Conservation (phyloP, 2,888 invertebrate genomes). For the Pinctada fucata region DNA sequence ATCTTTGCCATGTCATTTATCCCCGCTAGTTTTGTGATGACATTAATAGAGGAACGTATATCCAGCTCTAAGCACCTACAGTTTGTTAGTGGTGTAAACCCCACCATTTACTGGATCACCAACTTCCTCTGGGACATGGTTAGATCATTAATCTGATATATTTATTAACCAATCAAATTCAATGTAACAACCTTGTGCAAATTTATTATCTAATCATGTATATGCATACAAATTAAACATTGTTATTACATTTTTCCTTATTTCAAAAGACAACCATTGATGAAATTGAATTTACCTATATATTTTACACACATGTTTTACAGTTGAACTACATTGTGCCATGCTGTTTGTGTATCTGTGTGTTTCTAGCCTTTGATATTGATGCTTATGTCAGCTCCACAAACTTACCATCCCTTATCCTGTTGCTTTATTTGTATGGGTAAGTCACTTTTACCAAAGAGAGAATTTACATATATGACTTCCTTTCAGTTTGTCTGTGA, state of each 20-base stretch:
- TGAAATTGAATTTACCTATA: no score
- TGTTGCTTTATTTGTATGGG: constrained; percentile 82
- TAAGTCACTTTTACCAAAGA: constrained; percentile 52
- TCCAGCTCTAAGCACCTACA: constrained; percentile 78
- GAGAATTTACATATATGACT: background rate
- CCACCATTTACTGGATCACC: constrained; percentile 76
- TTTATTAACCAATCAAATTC: background rate
- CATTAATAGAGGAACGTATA: constrained; percentile 77
- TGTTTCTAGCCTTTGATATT: constrained; percentile 87
- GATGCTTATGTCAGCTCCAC: constrained; percentile 86
- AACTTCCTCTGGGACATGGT: constrained; percentile 78
- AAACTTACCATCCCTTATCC: constrained; percentile 82
- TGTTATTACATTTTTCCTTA: no score
- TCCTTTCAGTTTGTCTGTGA: background rate
- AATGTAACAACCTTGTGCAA: background rate
- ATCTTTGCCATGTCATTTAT: constrained; percentile 78
- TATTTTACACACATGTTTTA: constrained; percentile 53
- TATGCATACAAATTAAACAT: no score
- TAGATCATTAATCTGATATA: constrained; percentile 27
- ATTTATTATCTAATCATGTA: no score
- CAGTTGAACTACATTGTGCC: constrained; percentile 86
- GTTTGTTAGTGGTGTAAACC: constrained; percentile 76
- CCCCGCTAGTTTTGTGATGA: constrained; percentile 77
- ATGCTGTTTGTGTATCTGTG: constrained; percentile 82
- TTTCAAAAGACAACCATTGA: no score